Evolutionary conservation across 2,888 invertebrate genomes (phyloP), one percentile per base, ranked within the genome.

Genomic region (Harmothoe impar): DNA sequence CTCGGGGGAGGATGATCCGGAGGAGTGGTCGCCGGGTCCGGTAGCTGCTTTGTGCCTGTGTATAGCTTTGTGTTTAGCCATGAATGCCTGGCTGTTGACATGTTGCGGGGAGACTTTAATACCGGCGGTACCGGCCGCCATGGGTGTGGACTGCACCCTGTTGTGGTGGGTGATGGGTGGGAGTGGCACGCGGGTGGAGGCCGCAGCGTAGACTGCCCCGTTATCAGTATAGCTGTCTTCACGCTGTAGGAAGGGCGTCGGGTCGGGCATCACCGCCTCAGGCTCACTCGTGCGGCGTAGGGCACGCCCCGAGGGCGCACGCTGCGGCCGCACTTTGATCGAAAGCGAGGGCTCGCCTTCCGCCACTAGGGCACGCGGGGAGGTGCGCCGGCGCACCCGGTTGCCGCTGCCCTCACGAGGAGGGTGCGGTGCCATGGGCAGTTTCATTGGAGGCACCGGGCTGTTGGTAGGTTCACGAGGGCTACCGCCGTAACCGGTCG

Each of bases 1-100:
- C 35, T 90, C 90, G 0, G 90, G 51, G n/a, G 90, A 68, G 43
- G 90, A 85, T 0, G 90, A 84, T n/a, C 25, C 81, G 3, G 81
- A 33, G 0, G 90, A 90, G 3, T 51, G 35, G 78, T 90, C 90
- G 0, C 3, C 84, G 5, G 20, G 17, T 0, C 0, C 29, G 5
- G 84, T 23, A 7, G 35, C 81, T n/a, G 33, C 81, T 17, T 81
- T 33, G n/a, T 86, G 86, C 56, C 52, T 52, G 25, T 33, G 52
- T 20, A 52, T 31, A 20, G 54, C 12, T 23, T 86, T 86, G 86
- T 52, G 86, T 33, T 86, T 86, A 20, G 52, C 29, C 5, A 54
- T 29, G 31, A 86, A 86, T 5, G 86, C 56, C 25, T 54, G 31
- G 54, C 54, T 54, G 52, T 52, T n/a, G 17, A 29, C 56, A 17